Percentiles rank a stretch among this genome's conserved stretches.
phyloP scores from a whole-genome alignment of 2,113 vertebrate genomes.

The Dromaius novaehollandiae region DNA sequence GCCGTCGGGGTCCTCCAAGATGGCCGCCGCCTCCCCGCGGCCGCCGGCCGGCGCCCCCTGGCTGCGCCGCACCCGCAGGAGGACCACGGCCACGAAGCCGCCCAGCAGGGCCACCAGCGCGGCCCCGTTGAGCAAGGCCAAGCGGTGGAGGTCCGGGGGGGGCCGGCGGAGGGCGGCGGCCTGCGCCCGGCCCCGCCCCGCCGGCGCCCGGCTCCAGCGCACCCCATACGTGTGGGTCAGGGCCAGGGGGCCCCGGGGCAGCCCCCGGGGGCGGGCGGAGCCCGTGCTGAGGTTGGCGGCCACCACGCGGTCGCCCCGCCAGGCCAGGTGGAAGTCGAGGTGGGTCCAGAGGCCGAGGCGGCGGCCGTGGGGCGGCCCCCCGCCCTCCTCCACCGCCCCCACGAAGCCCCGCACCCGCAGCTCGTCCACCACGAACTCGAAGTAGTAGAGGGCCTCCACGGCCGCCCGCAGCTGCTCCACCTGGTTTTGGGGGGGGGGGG shows the following conservation, averaged over 20 bases:
- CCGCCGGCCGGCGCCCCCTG: constrained; percentile 86
- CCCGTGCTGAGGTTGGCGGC: constrained; percentile 91
- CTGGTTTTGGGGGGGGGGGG: constrained; percentile 68
- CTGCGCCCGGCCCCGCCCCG: constrained; percentile 80
- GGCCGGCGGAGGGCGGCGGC: constrained; percentile 90
- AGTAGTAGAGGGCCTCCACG: constrained; percentile 93
- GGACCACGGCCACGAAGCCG: constrained; percentile 93
- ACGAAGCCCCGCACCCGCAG: constrained; percentile 92
- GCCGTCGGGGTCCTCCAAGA: constrained; percentile 78
- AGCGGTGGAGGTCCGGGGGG: constrained; percentile 93
- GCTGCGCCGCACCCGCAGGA: constrained; percentile 92
- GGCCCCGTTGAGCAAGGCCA: constrained; percentile 94
- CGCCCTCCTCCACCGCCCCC: constrained; percentile 92
- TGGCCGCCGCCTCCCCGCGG: constrained; percentile 82
- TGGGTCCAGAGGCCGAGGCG: constrained; percentile 91
- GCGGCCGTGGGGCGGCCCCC: constrained; percentile 91
- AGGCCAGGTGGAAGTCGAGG: constrained; percentile 91
- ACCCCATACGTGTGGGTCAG: constrained; percentile 90
- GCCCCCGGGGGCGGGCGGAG: constrained; percentile 87
- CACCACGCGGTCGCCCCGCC: constrained; percentile 86
- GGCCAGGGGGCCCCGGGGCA: constrained; percentile 73
- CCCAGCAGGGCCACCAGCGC: constrained; percentile 91
- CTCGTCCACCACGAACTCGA: constrained; percentile 93
- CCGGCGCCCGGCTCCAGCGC: constrained; percentile 83
- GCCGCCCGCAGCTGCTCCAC: constrained; percentile 88